Conservation (phyloP, 2,888 invertebrate species). For the Eremobia ochroleuca region DNA sequence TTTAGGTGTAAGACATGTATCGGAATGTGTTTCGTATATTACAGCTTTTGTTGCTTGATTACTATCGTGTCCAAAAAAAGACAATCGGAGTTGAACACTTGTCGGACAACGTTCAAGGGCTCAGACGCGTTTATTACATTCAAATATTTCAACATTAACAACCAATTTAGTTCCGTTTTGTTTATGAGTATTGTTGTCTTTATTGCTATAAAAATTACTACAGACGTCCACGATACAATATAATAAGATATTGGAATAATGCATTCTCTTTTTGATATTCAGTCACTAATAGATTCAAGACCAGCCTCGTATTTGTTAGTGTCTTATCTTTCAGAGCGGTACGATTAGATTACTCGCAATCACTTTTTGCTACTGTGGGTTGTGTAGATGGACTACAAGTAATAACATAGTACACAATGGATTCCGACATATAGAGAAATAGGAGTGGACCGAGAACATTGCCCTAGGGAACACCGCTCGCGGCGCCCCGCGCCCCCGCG, state of each 20-base stretch:
- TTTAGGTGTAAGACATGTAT: conserved; percentile 64
- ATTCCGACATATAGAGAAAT: conserved; percentile 63
- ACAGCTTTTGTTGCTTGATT: conserved; percentile 70
- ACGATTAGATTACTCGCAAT: conserved; percentile 6
- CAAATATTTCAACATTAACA: conserved; percentile 62
- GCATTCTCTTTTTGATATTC: not conserved
- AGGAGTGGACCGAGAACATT: conserved; percentile 64
- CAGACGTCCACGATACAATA: not conserved
- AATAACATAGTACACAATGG: conserved; percentile 55
- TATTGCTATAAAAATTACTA: conserved; percentile 56
- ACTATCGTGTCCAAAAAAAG: conserved; percentile 72
- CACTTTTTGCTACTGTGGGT: conserved; percentile 4
- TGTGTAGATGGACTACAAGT: conserved; percentile 49
- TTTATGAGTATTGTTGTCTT: conserved; percentile 60
- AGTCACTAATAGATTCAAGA: not conserved
- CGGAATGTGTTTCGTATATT: conserved; percentile 65
- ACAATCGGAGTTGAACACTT: conserved; percentile 64
- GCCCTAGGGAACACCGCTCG: conserved; percentile 69
- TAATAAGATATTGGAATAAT: conserved; percentile 1
- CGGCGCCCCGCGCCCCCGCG: conserved; percentile 35
- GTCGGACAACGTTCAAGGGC: conserved; percentile 65
- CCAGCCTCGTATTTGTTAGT: not conserved
- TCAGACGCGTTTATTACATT: conserved; percentile 67
- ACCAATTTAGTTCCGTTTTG: conserved; percentile 58
- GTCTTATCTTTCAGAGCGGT: not conserved